Base-by-base conservation (phyloP, 2,113 vertebrate genomes). In the Suricata suricatta region DNA sequence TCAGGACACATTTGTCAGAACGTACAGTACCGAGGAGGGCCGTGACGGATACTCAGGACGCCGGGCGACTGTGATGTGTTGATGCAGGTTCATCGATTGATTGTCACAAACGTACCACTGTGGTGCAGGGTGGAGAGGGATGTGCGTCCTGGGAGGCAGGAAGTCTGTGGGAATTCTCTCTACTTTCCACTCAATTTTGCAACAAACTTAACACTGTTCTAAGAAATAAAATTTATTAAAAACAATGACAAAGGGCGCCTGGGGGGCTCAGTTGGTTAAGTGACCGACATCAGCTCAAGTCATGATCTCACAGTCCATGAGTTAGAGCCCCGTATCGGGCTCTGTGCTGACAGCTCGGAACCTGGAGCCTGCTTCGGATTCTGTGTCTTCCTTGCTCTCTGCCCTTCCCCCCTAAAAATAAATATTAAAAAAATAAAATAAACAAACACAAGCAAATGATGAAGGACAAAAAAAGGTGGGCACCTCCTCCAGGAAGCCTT, bases 41-140 rank as follows among this genome's bases (percentile, higher is more conserved):
- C 4, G 7, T 8, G 2, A 1, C 8, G 11, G 33, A 5, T 8
- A 2, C 63, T 3, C 3, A 3, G 44, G 38, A 3, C n/a, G 13
- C 27, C 15, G 68, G 68, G 63, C 2, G n/a, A 17, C 3, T 2
- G 41, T 1, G 50, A 12, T 1, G 3, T 17, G 17, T 23, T 5
- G 4, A 1, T 1, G 80, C 11, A 41, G 12, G 5, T 27, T 41
- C 29, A 10, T 3, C 5, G 33, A n/a, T 3, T 3, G 33, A n/a
- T 0, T 14, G 14, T 25, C 33, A 60, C 35, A 33, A 23, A 31
- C 33, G 35, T 60, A 0, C 63, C 10, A 1, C 15, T 15, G 35
- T 10, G 21, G 68, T 0, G 23, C 7, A 0, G 66, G 23, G 3
- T 2, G 11, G 12, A 23, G 29, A 41, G 35, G 50, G 19, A 50